Conservation (phyloP, 2,888 invertebrate species). For the Caenorhabditis sinica region DNA sequence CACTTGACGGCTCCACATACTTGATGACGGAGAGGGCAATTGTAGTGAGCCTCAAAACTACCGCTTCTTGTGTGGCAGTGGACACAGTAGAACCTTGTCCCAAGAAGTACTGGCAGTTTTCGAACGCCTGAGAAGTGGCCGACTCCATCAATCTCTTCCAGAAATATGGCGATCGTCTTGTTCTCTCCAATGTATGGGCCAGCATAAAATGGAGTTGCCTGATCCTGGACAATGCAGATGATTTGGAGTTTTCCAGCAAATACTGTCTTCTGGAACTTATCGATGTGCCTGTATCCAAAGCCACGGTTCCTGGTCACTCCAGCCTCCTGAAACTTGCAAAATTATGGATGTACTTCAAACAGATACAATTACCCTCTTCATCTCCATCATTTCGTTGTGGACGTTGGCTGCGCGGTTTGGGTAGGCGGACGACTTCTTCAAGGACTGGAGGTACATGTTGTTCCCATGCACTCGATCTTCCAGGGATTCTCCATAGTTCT, state of each 20-base stretch:
- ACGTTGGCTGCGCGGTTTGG: background rate
- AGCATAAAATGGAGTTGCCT: background rate
- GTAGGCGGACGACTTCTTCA: background rate
- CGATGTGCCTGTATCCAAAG: background rate
- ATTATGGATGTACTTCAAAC: background rate
- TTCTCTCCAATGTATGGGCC: background rate
- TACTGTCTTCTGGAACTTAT: background rate
- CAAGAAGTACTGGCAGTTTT: background rate
- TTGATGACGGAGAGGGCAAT: background rate
- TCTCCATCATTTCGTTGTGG: background rate
- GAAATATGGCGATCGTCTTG: background rate
- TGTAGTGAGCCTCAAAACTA: background rate
- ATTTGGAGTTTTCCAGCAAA: background rate
- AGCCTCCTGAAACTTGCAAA: background rate
- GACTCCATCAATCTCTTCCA: background rate
- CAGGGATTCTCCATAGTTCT: background rate
- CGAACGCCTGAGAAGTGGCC: slow-evolving; percentile 6
- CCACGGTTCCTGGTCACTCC: background rate
- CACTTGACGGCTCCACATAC: background rate
- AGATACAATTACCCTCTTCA: background rate
- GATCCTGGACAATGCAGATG: background rate
- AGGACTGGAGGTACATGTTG: background rate
- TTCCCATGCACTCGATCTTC: background rate
- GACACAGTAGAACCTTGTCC: slow-evolving; percentile 4
- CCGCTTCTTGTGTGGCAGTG: background rate